A percentile compares a stretch with the other conserved stretches of the same genome.
These are phyloP conservation scores for Anabacerthia variegaticeps DNA, from an alignment of 2,797 vertebrate species.

Conservation along the genomic window DNA sequence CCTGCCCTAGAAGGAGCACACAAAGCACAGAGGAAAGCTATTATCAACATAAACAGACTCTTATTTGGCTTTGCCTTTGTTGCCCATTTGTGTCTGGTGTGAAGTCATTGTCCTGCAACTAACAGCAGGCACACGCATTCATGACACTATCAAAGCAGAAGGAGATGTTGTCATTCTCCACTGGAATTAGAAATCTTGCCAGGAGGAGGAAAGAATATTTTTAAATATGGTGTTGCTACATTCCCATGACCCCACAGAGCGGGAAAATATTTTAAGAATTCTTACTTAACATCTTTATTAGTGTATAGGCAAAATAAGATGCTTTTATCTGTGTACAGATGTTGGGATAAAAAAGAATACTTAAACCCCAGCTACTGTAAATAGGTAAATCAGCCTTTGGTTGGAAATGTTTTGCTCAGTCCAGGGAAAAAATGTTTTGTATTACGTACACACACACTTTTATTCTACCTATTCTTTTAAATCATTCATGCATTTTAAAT, in stretches of 20 bases:
- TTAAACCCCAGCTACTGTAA: background rate
- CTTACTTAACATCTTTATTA: background rate
- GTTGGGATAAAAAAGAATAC: background rate
- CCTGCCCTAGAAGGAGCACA: background rate
- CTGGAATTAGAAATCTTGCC: conserved; percentile 20
- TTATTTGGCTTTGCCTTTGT: conserved; percentile 8
- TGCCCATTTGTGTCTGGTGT: background rate
- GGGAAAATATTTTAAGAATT: background rate
- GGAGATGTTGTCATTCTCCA: conserved; percentile 24
- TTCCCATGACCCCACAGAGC: background rate
- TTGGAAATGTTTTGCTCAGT: background rate
- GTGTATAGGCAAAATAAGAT: background rate
- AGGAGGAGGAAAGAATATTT: conserved; percentile 32
- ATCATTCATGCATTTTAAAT: background rate
- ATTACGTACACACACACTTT: background rate
- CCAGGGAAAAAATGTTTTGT: background rate
- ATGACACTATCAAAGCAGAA: conserved; percentile 28
- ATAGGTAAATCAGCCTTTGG: background rate
- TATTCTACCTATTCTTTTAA: background rate
- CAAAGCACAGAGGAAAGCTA: background rate
- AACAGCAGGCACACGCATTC: background rate
- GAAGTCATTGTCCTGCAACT: conserved; percentile 6
- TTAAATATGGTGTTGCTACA: background rate
- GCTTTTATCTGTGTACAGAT: background rate
- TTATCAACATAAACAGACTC: background rate